These are phyloP conservation scores for Bombus confusus DNA, from an alignment of 1,140 invertebrate species.

Conservation along the genomic window DNA sequence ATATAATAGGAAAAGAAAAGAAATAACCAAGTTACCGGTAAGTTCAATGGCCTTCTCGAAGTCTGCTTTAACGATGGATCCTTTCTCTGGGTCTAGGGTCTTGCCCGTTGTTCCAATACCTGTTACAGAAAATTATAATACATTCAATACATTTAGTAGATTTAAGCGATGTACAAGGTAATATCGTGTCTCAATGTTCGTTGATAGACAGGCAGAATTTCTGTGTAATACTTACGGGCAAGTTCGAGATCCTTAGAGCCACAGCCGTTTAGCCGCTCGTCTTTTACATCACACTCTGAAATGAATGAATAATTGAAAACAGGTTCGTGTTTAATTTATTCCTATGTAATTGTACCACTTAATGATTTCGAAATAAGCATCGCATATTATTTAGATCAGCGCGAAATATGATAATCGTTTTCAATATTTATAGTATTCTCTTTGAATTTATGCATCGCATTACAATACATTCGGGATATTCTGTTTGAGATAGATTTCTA, in stretches of 20 bases:
- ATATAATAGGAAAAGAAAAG: background rate
- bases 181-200: background rate
- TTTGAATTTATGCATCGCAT: background rate
- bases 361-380: background rate
- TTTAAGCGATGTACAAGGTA: background rate
- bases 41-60: conserved; percentile 92
- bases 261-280: conserved; percentile 89
- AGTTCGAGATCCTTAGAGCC: conserved; percentile 88
- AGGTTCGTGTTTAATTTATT: background rate
- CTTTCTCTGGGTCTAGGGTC: conserved; percentile 81
- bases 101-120: conserved; percentile 81
- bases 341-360: background rate
- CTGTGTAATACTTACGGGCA: conserved; percentile 80
- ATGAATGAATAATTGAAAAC: conserved; percentile 65
- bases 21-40: conserved; percentile 82
- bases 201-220: background rate
- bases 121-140: conserved; percentile 51
- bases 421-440: background rate
- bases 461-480: background rate
- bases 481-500: background rate
- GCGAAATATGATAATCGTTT: background rate
- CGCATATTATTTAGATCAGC: background rate
- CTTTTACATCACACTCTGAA: conserved; percentile 90
- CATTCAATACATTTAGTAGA: too few species aligned
- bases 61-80: conserved; percentile 87